These are phyloP conservation scores for Mareca strepera DNA, from an alignment of 2,797 vertebrate genomes.

Conservation along the genomic window DNA sequence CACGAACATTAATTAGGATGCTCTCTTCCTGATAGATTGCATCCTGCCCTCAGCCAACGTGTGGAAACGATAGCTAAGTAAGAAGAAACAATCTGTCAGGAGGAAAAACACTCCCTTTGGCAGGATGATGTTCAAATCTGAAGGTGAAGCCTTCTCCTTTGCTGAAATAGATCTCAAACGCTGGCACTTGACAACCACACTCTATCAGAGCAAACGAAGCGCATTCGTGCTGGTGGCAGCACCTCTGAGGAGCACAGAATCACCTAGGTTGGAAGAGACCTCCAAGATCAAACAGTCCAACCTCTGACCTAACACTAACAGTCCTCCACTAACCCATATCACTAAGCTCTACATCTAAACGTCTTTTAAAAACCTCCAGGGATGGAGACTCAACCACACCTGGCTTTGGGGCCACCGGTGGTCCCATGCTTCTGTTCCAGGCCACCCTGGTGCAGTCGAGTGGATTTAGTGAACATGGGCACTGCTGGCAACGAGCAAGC, in stretches of 20 bases:
- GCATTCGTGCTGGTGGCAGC: background rate
- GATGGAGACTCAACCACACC: background rate
- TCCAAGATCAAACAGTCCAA: too few relatives aligned
- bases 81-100: background rate
- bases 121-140: background rate
- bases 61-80: background rate
- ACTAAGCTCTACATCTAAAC: too few relatives aligned
- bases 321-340: too few relatives aligned
- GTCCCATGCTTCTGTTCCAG: background rate
- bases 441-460: background rate
- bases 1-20: background rate
- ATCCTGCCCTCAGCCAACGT: background rate
- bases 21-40: background rate
- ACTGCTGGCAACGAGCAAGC: background rate
- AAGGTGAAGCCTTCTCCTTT: background rate
- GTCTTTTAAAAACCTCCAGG: too few relatives aligned
- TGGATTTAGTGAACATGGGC: accelerated
- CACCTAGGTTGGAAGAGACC: too few relatives aligned
- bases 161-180: background rate
- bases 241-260: background rate
- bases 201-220: background rate
- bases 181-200: background rate
- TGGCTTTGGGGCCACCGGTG: background rate
- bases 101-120: background rate
- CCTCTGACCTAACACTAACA: too few relatives aligned